phyloP scores from a whole-genome alignment of 2,888 invertebrate species.

The Noctua comes region DNA sequence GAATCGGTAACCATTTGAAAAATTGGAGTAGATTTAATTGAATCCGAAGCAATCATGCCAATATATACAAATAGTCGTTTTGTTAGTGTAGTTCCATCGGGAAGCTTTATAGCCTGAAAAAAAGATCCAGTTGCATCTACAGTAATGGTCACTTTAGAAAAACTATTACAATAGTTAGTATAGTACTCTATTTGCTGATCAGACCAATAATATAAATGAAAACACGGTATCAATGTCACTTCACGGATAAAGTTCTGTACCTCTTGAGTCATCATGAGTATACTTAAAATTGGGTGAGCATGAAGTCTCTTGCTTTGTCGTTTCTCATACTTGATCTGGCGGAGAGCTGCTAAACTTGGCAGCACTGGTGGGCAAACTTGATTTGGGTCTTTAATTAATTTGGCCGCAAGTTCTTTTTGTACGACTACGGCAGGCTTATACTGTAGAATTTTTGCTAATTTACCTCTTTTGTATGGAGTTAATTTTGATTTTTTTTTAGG shows the following conservation, averaged over 20 bases:
- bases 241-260: conserved; percentile 55
- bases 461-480: conserved; percentile 53
- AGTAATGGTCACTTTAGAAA: conserved; percentile 54
- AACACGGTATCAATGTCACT: conserved; percentile 55
- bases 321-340: conserved; percentile 54
- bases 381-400: conserved; percentile 52
- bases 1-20: conserved; percentile 59
- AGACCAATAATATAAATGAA: conserved; percentile 57
- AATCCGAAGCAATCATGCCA: conserved; percentile 52
- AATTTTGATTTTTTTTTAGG: conserved; percentile 55
- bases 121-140: conserved; percentile 60
- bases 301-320: conserved; percentile 53
- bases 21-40: conserved; percentile 52
- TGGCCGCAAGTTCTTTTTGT: conserved; percentile 51
- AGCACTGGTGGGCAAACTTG: conserved; percentile 52
- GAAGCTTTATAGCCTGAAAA: conserved; percentile 50
- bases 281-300: conserved; percentile 54
- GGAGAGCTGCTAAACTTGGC: conserved; percentile 53
- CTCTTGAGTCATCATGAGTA: conserved; percentile 52
- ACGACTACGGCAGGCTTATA: conserved; percentile 52
- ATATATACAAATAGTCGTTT: conserved; percentile 53
- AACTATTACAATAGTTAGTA: conserved; percentile 47
- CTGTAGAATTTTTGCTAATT: conserved; percentile 53
- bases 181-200: conserved; percentile 59
- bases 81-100: conserved; percentile 43